Evolutionary conservation across 1,140 invertebrate species (phyloP), one percentile per base, ranked within the genome.

Genomic region (Chlorops oryzae): DNA sequence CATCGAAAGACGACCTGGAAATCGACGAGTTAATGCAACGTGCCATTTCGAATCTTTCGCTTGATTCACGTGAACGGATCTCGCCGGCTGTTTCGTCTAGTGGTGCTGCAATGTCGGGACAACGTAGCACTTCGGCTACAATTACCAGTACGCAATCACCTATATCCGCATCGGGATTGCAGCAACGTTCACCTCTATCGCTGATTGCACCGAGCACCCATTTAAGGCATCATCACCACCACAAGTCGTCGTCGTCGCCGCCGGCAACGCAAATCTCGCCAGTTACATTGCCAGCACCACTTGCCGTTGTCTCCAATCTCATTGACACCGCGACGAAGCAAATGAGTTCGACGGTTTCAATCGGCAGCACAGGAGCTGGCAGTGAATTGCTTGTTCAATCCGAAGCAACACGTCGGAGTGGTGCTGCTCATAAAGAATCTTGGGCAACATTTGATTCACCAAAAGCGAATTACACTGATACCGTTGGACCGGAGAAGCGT

Each of bases 371-470:
- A n/a, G n/a, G n/a, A n/a, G n/a, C n/a, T n/a, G n/a, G n/a, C n/a
- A n/a, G n/a, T n/a, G n/a, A n/a, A n/a, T n/a, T n/a, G n/a, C n/a
- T n/a, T n/a, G n/a, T n/a, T n/a, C n/a, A n/a, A n/a, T n/a, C n/a
- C n/a, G n/a, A n/a, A n/a, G n/a, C 32, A 46, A 47, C 34, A 0
- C 25, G 59, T 6, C 47, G 55, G 2, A 22, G 48, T 44, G 4
- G 49, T 50, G 3, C 17, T 28, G 12, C 37, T 45, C 17, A 50
- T 43, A 51, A 52, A 13, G 67, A 70, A 27, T 72, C 69, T 0
- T 72, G 70, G 69, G 70, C 70, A 35, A 66, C 68, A 2, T 72
- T 72, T 17, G 70, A 72, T 20, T 73, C 71, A 5, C 65, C 73
- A 13, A 64, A 70, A 25, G 57, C 58, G 3, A 68, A 25, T 21